Conservation (phyloP, 2,113 vertebrate genomes). For the Platichthys flesus region DNA sequence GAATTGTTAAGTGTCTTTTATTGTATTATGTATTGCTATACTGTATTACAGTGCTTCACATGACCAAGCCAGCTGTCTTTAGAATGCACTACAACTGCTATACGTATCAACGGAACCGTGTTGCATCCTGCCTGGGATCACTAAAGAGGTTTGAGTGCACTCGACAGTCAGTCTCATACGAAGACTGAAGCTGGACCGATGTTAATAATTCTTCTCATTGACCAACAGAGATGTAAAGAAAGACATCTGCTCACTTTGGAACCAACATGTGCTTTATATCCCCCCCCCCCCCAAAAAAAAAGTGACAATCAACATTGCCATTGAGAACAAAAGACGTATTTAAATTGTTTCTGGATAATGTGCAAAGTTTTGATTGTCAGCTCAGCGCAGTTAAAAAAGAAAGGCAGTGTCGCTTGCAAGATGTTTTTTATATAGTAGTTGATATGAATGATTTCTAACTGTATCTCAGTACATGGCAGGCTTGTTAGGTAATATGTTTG, state of each 20-base stretch:
- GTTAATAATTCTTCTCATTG: slow-evolving; percentile 30
- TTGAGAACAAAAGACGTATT: slow-evolving; percentile 51
- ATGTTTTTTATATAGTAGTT: slow-evolving; percentile 60
- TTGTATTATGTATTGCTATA: slow-evolving; percentile 73
- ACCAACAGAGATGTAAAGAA: slow-evolving; percentile 43
- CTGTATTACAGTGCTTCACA: slow-evolving; percentile 69
- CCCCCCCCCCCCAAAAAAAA: slow-evolving; percentile 19
- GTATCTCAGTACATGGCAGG: slow-evolving; percentile 53
- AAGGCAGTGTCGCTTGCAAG: slow-evolving; percentile 51
- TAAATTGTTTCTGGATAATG: slow-evolving; percentile 54
- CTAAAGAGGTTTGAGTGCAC: slow-evolving; percentile 42
- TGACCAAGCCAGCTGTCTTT: slow-evolving; percentile 71
- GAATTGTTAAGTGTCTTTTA: slow-evolving; percentile 70
- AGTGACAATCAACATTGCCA: slow-evolving; percentile 79
- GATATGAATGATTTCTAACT: slow-evolving; percentile 56
- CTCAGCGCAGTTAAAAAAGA: slow-evolving; percentile 14
- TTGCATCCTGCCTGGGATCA: slow-evolving; percentile 57
- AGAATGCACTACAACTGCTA: slow-evolving; percentile 70
- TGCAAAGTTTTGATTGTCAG: slow-evolving; percentile 65
- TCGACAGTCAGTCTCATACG: slow-evolving; percentile 11
- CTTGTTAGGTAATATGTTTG: slow-evolving; percentile 51
- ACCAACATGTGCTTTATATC: slow-evolving; percentile 79
- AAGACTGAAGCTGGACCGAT: slow-evolving; percentile 35
- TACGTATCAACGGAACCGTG: slow-evolving; percentile 44
- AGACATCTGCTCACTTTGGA: slow-evolving; percentile 53